Conservation (phyloP, 2,888 invertebrate genomes). For the Reticulitermes lucifugus region DNA sequence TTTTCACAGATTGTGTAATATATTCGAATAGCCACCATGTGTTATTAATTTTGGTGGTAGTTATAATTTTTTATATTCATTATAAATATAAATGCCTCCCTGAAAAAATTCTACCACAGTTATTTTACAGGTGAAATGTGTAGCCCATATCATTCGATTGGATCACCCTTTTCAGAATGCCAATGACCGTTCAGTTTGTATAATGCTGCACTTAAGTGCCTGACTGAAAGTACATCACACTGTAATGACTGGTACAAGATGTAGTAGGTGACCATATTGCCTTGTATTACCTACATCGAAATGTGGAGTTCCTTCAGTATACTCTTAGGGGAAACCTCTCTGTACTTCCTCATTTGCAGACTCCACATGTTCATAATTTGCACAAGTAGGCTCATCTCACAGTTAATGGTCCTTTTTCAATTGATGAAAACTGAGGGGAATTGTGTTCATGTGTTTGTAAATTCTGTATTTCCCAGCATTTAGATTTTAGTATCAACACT, state of each 20-base stretch:
- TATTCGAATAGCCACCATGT: too few species aligned
- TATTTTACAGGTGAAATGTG: too few species aligned
- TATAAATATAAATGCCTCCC: too few species aligned
- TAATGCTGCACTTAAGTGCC: neutral
- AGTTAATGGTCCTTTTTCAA: neutral
- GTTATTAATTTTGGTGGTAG: too few species aligned
- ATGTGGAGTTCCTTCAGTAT: neutral
- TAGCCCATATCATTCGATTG: too few species aligned
- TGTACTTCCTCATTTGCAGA: too few species aligned
- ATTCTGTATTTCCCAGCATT: neutral
- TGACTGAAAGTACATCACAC: neutral
- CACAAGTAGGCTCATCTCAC: neutral
- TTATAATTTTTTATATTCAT: too few species aligned
- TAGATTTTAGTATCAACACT: conserved; percentile 7
- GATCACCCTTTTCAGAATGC: too few species aligned
- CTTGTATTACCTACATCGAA: neutral
- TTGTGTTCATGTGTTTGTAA: neutral
- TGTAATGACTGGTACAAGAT: neutral
- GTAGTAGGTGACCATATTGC: conserved; percentile 6
- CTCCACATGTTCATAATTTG: neutral
- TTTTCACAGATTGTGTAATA: too few species aligned
- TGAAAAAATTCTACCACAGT: too few species aligned
- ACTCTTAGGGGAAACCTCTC: neutral
- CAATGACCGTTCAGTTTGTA: too few species aligned
- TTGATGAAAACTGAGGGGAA: neutral